Evolutionary conservation across 2,888 invertebrate genomes (phyloP).

Genomic region (Ganaspis brasiliensis): DNA sequence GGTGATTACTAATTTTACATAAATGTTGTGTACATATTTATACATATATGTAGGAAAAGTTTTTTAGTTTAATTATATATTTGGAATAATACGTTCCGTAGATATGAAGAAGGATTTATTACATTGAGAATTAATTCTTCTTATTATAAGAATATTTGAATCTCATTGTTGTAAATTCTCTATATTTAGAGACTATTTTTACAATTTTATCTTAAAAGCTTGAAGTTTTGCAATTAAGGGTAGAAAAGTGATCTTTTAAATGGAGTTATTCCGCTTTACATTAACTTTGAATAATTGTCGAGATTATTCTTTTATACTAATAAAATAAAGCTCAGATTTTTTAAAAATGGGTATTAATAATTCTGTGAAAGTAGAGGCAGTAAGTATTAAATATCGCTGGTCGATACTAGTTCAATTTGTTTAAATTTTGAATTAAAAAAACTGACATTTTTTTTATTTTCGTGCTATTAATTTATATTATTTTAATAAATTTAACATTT

Average conservation of each 20-base stretch:
- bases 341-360: background rate
- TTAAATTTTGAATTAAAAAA: too few species aligned
- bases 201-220: background rate
- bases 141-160: background rate
- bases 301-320: constrained; percentile 2
- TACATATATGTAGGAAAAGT: background rate
- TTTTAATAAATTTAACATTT: constrained; percentile 26
- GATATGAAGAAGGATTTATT: background rate
- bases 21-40: constrained; percentile 12
- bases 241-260: background rate
- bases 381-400: constrained; percentile 46
- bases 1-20: constrained; percentile 21
- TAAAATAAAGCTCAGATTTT: background rate
- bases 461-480: constrained; percentile 36
- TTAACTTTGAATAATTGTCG: background rate
- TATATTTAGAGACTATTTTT: constrained; percentile 13
- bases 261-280: background rate
- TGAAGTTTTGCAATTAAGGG: background rate
- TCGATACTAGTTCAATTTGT: constrained; percentile 28
- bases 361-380: background rate
- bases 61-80: background rate
- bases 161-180: constrained; percentile 7
- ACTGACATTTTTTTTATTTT: background rate
- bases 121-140: background rate
- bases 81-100: background rate